Evolutionary conservation across 2,113 vertebrate species (phyloP).

Genomic region (Pomatostomus ruficeps): DNA sequence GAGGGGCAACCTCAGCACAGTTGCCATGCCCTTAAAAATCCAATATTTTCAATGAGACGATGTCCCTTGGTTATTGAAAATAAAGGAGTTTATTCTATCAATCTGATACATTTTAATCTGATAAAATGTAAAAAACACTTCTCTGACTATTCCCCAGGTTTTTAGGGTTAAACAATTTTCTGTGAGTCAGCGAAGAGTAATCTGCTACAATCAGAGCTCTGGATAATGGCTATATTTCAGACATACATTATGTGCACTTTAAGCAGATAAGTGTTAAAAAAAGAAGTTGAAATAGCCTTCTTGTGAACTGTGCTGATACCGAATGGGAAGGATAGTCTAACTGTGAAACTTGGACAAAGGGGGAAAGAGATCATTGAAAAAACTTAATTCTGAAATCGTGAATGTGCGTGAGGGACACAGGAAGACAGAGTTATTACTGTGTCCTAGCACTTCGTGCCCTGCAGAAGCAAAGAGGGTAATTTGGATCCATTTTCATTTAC

Average conservation of each 20-base stretch:
- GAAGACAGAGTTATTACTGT: conserved; percentile 2
- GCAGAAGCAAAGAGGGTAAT: conserved; percentile 24
- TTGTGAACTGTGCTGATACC: conserved; percentile 24
- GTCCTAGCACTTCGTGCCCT: conserved; percentile 5
- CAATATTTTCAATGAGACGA: neutral
- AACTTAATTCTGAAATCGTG: conserved; percentile 32
- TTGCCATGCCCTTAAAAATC: neutral
- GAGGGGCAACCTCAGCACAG: neutral
- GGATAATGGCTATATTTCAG: conserved; percentile 56
- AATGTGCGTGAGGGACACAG: neutral
- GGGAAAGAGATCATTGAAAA: neutral
- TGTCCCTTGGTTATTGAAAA: neutral
- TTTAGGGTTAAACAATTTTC: conserved; percentile 41
- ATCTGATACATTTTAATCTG: neutral
- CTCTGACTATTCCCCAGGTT: neutral
- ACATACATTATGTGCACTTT: conserved; percentile 65
- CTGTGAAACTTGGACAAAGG: conserved; percentile 34
- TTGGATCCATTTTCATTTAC: conserved; percentile 50
- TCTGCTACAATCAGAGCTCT: conserved; percentile 44
- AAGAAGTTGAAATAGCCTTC: conserved; percentile 56
- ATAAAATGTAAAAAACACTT: neutral
- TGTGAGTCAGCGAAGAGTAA: conserved; percentile 54
- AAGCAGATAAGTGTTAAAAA: conserved; percentile 51
- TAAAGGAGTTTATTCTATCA: neutral
- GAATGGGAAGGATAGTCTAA: neutral